Conservation (phyloP, 2,113 vertebrate genomes). For the Pica pica region DNA sequence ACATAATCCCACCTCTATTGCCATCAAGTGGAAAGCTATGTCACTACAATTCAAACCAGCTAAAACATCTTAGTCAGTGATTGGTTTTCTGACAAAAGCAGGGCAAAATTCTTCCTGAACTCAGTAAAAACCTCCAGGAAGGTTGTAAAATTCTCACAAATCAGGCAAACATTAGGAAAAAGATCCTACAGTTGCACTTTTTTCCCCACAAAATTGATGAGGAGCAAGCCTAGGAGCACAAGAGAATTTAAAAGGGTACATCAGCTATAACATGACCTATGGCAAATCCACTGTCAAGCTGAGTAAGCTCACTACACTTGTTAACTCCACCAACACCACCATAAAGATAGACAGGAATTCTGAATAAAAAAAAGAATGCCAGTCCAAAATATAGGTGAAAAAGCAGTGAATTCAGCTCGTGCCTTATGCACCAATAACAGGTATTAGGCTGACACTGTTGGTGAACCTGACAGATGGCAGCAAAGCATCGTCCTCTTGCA, state of each 20-base stretch:
- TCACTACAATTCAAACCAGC: background rate
- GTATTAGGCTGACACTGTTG: background rate
- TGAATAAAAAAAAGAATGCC: background rate
- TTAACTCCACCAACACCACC: background rate
- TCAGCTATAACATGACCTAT: background rate
- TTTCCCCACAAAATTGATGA: background rate
- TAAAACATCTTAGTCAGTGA: background rate
- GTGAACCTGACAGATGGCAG: background rate
- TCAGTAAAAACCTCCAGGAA: background rate
- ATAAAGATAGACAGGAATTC: background rate
- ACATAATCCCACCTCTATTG: conserved; percentile 23
- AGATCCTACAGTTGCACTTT: background rate
- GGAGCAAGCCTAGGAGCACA: background rate
- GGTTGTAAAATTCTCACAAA: background rate
- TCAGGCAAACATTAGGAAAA: background rate
- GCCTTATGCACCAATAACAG: background rate
- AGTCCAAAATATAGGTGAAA: background rate
- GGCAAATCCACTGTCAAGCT: background rate
- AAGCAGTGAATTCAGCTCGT: background rate
- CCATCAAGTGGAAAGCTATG: conserved; percentile 47
- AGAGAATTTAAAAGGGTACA: background rate
- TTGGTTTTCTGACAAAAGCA: background rate
- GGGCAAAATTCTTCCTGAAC: background rate
- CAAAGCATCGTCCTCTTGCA: background rate
- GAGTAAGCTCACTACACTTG: background rate